Percentiles rank a stretch among this genome's conserved stretches.
These are phyloP conservation scores for Pipistrellus nathusii DNA, from an alignment of 2,797 vertebrate genomes.

Conservation along the genomic window DNA sequence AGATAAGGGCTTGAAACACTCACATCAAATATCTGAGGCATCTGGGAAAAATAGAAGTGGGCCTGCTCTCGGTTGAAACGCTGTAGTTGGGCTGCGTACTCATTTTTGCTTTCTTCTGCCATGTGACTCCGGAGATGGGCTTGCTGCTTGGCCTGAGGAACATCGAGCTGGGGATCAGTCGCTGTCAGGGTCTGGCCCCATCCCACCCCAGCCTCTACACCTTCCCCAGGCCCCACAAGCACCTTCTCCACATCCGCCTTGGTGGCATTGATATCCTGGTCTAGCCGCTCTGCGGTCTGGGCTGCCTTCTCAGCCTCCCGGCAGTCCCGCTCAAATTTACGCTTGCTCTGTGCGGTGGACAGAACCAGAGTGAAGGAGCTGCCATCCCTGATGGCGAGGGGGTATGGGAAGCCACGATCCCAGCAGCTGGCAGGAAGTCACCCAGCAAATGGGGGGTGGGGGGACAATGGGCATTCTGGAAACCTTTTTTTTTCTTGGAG, in stretches of 20 bases:
- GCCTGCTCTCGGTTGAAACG: constrained; percentile 94
- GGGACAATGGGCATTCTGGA: too few species aligned
- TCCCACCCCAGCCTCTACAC: neutral
- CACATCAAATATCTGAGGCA: constrained; percentile 92
- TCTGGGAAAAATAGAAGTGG: constrained; percentile 90
- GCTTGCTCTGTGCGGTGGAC: constrained; percentile 89
- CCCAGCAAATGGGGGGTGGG: neutral
- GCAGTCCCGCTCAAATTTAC: constrained; percentile 94
- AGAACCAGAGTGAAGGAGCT: neutral
- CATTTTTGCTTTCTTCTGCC: constrained; percentile 93
- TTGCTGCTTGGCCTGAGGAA: constrained; percentile 90
- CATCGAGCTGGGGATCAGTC: rapidly evolving
- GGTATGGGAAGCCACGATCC: too few species aligned
- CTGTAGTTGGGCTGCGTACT: constrained; percentile 92
- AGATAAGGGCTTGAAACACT: constrained; percentile 65
- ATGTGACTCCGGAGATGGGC: constrained; percentile 89
- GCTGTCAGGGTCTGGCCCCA: neutral
- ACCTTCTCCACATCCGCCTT: constrained; percentile 93
- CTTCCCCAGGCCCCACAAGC: neutral
- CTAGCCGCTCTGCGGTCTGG: constrained; percentile 90
- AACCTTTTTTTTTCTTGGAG: neutral
- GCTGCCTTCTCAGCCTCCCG: constrained; percentile 92
- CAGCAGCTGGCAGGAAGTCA: neutral
- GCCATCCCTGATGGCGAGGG: neutral
- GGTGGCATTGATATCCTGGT: constrained; percentile 90